phyloP scores from a whole-genome alignment of 2,797 vertebrate genomes.

The Amniataba percoides region DNA sequence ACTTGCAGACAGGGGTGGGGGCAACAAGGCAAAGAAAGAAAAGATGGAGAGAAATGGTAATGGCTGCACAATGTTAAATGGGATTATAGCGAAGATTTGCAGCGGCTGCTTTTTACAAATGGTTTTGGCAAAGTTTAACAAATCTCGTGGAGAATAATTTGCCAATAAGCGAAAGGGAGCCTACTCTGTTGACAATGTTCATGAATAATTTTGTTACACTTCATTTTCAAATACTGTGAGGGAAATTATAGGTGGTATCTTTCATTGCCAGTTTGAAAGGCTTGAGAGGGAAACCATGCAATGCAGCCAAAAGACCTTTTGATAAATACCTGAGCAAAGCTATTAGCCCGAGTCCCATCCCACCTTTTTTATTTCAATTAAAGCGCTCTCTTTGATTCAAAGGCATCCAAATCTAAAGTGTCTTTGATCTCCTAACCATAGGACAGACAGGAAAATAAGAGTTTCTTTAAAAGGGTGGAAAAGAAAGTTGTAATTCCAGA shows the following conservation, averaged over 20 bases:
- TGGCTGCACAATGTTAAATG: conserved; percentile 43
- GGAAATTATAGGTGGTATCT: conserved; percentile 44
- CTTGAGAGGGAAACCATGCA: conserved; percentile 49
- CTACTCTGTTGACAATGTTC: conserved; percentile 49
- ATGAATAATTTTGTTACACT: conserved; percentile 72
- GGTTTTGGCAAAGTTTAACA: conserved; percentile 57
- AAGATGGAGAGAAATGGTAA: conserved; percentile 54
- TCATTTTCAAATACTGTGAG: conserved; percentile 56
- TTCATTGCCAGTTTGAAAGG: conserved; percentile 43
- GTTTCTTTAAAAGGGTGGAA: conserved; percentile 43
- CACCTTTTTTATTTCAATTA: conserved; percentile 80
- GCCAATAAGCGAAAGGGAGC: conserved; percentile 40
- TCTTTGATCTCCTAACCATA: conserved; percentile 79
- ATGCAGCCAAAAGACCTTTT: conserved; percentile 48
- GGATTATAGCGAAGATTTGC: conserved; percentile 55
- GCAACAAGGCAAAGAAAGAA: conserved; percentile 48
- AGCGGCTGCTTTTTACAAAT: conserved; percentile 54
- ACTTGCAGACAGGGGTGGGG: conserved; percentile 44
- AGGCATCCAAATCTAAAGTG: conserved; percentile 70
- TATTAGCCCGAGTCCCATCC: conserved; percentile 53
- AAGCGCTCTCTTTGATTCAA: conserved; percentile 75
- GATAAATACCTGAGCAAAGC: conserved; percentile 62
- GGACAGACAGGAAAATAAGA: conserved; percentile 72
- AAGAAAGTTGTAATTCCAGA: conserved; percentile 70
- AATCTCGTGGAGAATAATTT: conserved; percentile 54